Evolutionary conservation across 1,140 invertebrate genomes (phyloP), one percentile per base, ranked within the genome.

Genomic region (Tigriopus japonicus): DNA sequence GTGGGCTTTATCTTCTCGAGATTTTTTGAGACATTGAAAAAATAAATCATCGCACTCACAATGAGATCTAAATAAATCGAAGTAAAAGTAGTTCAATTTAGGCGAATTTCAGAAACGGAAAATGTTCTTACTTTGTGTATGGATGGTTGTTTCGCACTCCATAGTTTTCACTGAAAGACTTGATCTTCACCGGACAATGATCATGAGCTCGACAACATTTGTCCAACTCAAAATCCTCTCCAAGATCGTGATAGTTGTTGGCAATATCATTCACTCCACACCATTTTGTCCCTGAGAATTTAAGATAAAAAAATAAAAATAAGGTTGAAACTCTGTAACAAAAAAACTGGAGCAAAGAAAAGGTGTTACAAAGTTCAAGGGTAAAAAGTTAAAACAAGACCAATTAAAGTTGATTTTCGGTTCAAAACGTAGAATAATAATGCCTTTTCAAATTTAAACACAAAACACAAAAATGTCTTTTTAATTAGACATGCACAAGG

Each of bases 181-280:
- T 76, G 15, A 93, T 78, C 74, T 83, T 83, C 23, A 80, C 70
- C 68, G 87, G 76, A 74, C 84, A 76, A 40, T 89, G 75, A 73
- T 91, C 87, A 69, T 92, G 87, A 2, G 79, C 80, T 52, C 87
- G 75, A 69, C 87, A 91, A 70, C 87, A 91, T 63, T 80, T 79
- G 71, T 90, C 87, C 59, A 88, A 77, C 17, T 75, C 72, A 49
- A 49, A 49, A 12, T 49, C 42, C 15, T 13, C 21, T n/a, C 58
- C 58, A 21, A 60, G 43, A 14, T 49, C 58, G 45, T 60, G 45
- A 51, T 60, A 60, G 51, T 60, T 52, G 12, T 19, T 21, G 42
- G 58, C 58, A 13, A 60, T 51, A 45, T 60, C 58, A 60, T 60
- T 52, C 13, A 52, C 21, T 2, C 58, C 58, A 19, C 58, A 60